Conservation (phyloP, 2,888 invertebrate species). For the Ypsolopha scabrella region DNA sequence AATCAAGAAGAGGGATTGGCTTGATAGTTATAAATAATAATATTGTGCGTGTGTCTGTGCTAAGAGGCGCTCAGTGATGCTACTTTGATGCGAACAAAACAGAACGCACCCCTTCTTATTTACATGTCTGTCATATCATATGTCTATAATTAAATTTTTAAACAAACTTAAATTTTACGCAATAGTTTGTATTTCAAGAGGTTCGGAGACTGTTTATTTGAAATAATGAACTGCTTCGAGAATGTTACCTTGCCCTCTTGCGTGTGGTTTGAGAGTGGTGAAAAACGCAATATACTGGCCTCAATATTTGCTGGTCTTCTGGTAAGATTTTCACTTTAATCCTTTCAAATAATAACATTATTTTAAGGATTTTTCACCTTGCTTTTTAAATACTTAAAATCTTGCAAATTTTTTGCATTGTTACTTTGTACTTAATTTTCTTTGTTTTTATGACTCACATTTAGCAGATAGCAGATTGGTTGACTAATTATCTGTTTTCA, state of each 20-base stretch:
- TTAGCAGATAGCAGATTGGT: slow-evolving; percentile 1
- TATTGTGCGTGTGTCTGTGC: too few relatives aligned
- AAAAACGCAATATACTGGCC: slow-evolving; percentile 87
- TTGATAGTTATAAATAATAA: too few relatives aligned
- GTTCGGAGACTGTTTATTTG: neutral
- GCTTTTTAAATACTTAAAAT: too few relatives aligned
- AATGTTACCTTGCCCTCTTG: slow-evolving; percentile 80
- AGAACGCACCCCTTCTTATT: too few relatives aligned
- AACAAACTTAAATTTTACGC: neutral
- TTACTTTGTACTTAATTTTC: neutral
- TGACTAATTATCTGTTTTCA: slow-evolving; percentile 11
- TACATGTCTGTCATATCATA: too few relatives aligned
- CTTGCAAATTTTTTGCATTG: neutral
- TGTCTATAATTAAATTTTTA: neutral
- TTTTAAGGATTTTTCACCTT: neutral
- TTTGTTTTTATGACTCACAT: slow-evolving; percentile 1
- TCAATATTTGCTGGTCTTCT: slow-evolving; percentile 88
- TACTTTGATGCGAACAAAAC: too few relatives aligned
- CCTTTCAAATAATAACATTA: slow-evolving; percentile 11
- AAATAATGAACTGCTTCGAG: slow-evolving; percentile 75
- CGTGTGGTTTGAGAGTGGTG: slow-evolving; percentile 88
- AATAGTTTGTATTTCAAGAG: neutral
- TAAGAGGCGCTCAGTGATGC: too few relatives aligned
- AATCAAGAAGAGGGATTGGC: too few relatives aligned
- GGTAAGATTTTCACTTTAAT: slow-evolving; percentile 66